These are phyloP conservation scores for Oryzias dopingdopingensis DNA, from an alignment of 2,797 vertebrate species.

Conservation along the genomic window DNA sequence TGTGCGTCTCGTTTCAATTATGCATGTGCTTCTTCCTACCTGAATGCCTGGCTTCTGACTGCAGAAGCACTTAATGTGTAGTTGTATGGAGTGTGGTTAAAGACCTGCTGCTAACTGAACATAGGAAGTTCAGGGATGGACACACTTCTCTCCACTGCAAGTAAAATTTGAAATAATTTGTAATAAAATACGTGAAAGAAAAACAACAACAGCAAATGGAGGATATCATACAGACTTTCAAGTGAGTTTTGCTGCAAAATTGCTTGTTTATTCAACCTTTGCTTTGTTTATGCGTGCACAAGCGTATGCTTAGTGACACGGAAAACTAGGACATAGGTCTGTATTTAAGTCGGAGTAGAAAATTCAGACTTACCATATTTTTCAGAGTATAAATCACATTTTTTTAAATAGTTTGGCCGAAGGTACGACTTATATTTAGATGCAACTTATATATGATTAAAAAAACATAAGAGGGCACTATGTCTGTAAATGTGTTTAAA, in stretches of 20 bases:
- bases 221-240: constrained; percentile 35
- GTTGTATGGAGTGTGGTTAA: constrained; percentile 34
- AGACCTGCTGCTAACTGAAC: constrained; percentile 35
- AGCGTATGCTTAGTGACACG: neutral
- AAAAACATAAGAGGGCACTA: no score
- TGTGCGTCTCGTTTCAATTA: constrained; percentile 65
- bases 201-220: constrained; percentile 20
- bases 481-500: no score
- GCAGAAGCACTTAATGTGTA: constrained; percentile 55
- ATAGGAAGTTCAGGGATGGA: constrained; percentile 35
- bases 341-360: constrained; percentile 29
- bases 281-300: constrained; percentile 12
- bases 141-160: constrained; percentile 17
- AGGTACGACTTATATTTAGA: no score
- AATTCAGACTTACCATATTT: constrained; percentile 13
- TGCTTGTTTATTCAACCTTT: constrained; percentile 20
- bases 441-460: no score
- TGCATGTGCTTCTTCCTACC: constrained; percentile 67
- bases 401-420: no score
- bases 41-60: constrained; percentile 65
- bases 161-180: constrained; percentile 1
- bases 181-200: constrained; percentile 15
- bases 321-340: constrained; percentile 11
- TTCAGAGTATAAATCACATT: no score
- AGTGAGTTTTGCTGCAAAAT: constrained; percentile 7